These are phyloP conservation scores for Subacronicta megacephala DNA, from an alignment of 2,888 invertebrate genomes.

Conservation along the genomic window DNA sequence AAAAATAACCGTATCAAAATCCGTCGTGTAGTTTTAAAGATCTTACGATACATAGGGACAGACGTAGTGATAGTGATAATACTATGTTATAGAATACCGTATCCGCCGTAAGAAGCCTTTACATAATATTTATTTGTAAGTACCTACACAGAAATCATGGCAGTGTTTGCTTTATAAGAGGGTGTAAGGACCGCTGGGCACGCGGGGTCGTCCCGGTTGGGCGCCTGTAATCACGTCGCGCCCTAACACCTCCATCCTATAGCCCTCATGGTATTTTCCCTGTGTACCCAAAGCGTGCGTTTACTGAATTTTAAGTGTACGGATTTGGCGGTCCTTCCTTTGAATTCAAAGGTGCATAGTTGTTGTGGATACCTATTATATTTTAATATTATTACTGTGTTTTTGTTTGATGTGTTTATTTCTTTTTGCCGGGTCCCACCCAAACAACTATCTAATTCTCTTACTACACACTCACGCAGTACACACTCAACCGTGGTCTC, in stretches of 20 bases:
- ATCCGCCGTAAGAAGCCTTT: conserved; percentile 9
- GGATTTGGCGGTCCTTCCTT: conserved; percentile 65
- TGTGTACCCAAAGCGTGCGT: conserved; percentile 65
- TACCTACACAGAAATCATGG: conserved; percentile 32
- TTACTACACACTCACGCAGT: too few species aligned
- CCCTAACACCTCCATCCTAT: conserved; percentile 75
- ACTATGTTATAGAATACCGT: too few species aligned
- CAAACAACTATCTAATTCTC: too few species aligned
- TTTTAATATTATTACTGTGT: too few species aligned
- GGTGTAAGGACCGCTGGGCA: conserved; percentile 49
- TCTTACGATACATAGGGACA: too few species aligned
- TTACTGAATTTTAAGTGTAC: conserved; percentile 76
- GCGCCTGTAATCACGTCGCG: conserved; percentile 80
- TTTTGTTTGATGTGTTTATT: too few species aligned
- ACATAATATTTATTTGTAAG: conserved; percentile 16
- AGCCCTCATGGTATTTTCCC: conserved; percentile 51
- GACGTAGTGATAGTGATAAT: too few species aligned
- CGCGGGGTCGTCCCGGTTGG: conserved; percentile 78
- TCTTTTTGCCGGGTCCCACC: too few species aligned
- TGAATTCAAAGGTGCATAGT: conserved; percentile 33
- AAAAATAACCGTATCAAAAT: too few species aligned
- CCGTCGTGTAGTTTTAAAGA: too few species aligned
- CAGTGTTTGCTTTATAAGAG: conserved; percentile 53
- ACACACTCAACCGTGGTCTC: too few species aligned
- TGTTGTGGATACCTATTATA: neutral